phyloP scores from a whole-genome alignment of 1,140 invertebrate genomes.

The Formica exsecta region DNA sequence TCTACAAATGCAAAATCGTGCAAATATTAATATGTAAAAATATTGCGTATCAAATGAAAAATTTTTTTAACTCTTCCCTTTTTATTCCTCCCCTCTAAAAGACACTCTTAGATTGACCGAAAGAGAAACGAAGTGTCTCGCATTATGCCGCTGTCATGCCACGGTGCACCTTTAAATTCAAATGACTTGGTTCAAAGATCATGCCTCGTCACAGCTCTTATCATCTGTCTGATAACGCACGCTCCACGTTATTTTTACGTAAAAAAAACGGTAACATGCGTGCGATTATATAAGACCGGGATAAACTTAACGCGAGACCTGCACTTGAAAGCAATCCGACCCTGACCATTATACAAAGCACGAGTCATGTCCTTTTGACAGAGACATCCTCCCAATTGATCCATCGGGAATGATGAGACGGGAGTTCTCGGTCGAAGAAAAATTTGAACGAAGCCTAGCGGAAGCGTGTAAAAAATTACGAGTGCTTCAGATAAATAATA shows the following conservation, averaged over 20 bases:
- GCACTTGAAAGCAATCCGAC: conserved; percentile 17
- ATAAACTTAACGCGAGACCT: not conserved
- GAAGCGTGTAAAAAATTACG: not conserved
- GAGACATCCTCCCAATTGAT: not conserved
- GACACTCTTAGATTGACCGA: not conserved
- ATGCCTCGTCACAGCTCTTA: conserved; percentile 29
- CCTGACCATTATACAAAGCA: conserved; percentile 37
- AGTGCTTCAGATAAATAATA: too few relatives aligned
- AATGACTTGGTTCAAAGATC: conserved; percentile 43
- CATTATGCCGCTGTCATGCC: not conserved
- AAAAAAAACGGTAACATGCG: not conserved
- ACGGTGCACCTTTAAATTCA: conserved; percentile 43
- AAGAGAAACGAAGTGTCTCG: not conserved
- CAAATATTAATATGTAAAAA: conserved; percentile 12
- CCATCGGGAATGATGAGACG: too few relatives aligned
- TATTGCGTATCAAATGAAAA: not conserved
- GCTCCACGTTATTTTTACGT: conserved; percentile 25
- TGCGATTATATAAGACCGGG: not conserved
- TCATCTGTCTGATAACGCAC: conserved; percentile 13
- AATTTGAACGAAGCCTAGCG: not conserved
- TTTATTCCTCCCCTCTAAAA: not conserved
- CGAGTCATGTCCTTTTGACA: conserved; percentile 24
- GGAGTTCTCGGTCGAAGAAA: not conserved
- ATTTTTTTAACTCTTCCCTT: not conserved
- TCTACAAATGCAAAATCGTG: not conserved